phyloP scores from a whole-genome alignment of 2,113 vertebrate species.

The Bolborhynchus lineola region DNA sequence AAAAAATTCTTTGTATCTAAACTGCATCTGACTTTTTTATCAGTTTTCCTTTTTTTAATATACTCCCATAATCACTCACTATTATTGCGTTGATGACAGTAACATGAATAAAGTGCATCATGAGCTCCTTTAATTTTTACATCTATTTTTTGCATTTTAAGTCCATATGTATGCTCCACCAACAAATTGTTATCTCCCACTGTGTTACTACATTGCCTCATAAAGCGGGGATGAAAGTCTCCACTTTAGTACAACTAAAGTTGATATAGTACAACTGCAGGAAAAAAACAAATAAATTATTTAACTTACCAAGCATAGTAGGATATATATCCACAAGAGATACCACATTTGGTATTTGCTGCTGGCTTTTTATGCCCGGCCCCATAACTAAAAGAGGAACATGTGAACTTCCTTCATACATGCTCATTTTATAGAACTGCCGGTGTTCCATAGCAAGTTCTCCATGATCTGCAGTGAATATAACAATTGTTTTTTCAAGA shows the following conservation, averaged over 20 bases:
- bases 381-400: slow-evolving; percentile 90
- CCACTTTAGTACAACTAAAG: too few species aligned
- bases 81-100: not conserved
- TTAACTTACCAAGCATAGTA: slow-evolving; percentile 86
- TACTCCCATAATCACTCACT: not conserved
- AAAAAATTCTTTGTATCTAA: not conserved
- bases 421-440: slow-evolving; percentile 99
- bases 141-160: not conserved
- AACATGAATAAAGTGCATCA: not conserved
- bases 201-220: not conserved
- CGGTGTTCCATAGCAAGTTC: slow-evolving; percentile 97
- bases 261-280: not conserved
- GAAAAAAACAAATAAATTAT: not conserved
- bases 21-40: not conserved
- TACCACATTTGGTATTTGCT: slow-evolving; percentile 77
- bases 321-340: slow-evolving; percentile 96
- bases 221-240: not conserved
- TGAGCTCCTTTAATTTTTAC: not conserved
- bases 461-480: slow-evolving; percentile 94
- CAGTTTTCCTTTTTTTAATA: not conserved
- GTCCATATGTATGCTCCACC: fast-evolving
- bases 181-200: not conserved
- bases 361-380: slow-evolving; percentile 76
- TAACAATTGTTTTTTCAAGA: slow-evolving; percentile 81
- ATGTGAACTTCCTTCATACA: slow-evolving; percentile 95